These are phyloP conservation scores for Gymnodraco acuticeps DNA, from an alignment of 2,797 vertebrate genomes.

Conservation along the genomic window DNA sequence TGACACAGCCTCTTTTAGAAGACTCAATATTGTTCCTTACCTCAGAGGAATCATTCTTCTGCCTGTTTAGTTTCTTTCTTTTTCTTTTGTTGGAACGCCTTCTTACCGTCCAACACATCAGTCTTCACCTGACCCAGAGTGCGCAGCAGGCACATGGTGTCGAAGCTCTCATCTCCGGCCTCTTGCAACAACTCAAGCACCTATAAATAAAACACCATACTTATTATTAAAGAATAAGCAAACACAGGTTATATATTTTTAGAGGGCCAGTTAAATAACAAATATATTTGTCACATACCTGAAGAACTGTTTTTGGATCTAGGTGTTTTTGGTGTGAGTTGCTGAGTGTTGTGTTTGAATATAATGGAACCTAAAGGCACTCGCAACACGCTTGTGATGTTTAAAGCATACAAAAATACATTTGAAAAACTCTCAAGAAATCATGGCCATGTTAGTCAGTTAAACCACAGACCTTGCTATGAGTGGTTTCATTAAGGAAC, in stretches of 20 bases:
- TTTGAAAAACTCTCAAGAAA: too few species aligned
- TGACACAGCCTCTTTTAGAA: background rate
- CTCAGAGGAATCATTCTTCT: constrained; percentile 44
- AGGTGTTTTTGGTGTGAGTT: too few species aligned
- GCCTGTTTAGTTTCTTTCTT: constrained; percentile 34
- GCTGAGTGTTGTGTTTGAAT: too few species aligned
- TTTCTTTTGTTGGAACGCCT: constrained; percentile 31
- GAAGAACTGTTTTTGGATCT: too few species aligned
- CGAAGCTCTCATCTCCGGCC: constrained; percentile 85
- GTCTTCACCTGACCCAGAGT: constrained; percentile 92
- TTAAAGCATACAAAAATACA: too few species aligned
- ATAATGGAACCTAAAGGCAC: too few species aligned
- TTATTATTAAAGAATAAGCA: background rate
- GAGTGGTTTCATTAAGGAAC: too few species aligned
- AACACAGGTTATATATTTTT: background rate
- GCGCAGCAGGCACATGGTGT: constrained; percentile 90
- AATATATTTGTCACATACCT: too few species aligned
- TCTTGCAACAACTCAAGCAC: constrained; percentile 92
- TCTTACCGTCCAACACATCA: constrained; percentile 88
- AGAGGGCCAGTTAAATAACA: background rate
- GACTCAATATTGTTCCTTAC: constrained; percentile 37
- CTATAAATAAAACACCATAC: constrained; percentile 48
- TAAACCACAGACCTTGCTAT: too few species aligned
- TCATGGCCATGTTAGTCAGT: too few species aligned
- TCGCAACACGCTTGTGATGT: too few species aligned